Evolutionary conservation across 2,888 invertebrate species (phyloP).

Genomic region (Nemoura dubitans): DNA sequence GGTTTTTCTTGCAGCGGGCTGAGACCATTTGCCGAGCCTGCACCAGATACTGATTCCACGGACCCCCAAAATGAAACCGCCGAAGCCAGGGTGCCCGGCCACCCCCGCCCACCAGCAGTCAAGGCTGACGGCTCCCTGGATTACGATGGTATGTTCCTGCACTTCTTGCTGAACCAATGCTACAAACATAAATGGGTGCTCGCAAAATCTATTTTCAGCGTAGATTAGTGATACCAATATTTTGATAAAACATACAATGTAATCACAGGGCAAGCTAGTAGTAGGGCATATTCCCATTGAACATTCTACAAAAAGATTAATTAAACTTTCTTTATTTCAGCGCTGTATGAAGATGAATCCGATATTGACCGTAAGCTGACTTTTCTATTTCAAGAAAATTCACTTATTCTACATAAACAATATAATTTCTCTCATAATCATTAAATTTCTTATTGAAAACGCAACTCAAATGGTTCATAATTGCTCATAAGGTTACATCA

Average conservation of each 20-base stretch:
- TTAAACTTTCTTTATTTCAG: slow-evolving; percentile 64
- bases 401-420: too few relatives aligned
- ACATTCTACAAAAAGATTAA: background rate
- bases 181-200: too few relatives aligned
- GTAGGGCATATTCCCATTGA: too few relatives aligned
- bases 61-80: slow-evolving; percentile 43
- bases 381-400: background rate
- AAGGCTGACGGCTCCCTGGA: slow-evolving; percentile 78
- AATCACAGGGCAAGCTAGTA: too few relatives aligned
- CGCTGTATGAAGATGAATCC: slow-evolving; percentile 89
- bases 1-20: slow-evolving; percentile 46
- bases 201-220: too few relatives aligned
- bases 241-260: too few relatives aligned
- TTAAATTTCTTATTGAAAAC: too few relatives aligned
- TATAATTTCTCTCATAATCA: too few relatives aligned
- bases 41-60: slow-evolving; percentile 32
- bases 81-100: slow-evolving; percentile 43
- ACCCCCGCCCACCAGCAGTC: slow-evolving; percentile 64
- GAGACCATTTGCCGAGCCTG: slow-evolving; percentile 48
- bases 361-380: slow-evolving; percentile 77
- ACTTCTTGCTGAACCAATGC: too few relatives aligned
- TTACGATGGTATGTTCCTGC: slow-evolving; percentile 72
- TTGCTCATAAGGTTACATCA: too few relatives aligned
- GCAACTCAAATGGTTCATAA: too few relatives aligned
- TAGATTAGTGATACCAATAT: too few relatives aligned